Base-by-base conservation (phyloP, 2,797 vertebrate genomes). In the Hephaestus fuliginosus region DNA sequence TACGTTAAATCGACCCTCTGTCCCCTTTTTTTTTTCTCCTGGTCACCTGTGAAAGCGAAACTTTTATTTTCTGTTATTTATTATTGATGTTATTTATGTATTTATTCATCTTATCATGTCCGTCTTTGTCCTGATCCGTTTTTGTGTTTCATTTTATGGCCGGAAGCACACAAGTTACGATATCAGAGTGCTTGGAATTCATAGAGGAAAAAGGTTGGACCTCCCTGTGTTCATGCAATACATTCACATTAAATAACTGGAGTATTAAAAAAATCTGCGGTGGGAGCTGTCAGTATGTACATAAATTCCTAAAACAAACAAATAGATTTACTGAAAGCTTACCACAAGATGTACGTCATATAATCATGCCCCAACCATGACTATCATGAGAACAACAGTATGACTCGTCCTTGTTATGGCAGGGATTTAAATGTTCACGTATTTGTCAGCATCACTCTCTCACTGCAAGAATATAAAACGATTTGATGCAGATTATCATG, bases 11-110 rank as follows among this genome's bases (percentile, higher is more conserved):
- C 25, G 61, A 5, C 25, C 15, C 56, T 74, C 17, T 72, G 22
- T 55, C 56, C 12, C 25, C 65, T 72, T 70, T 28, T 3, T 36
- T 66, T 81, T 78, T 33, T 22, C 44, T 71, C 22, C 56, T 68
- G 60, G 11, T 76, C 14, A 43, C 60, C 78, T 70, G 28, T 81
- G 49, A 81, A 70, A 30, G 17, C 72, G 9, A 1, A 72, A 55
- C 33, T 49, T 70, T 46, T 51, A 33, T 86, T 75, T 71, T 70
- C 2, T 67, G 11, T 70, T 66, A 80, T 86, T 81, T 70, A 52
- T 49, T 58, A 44, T 81, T 65, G 2, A 44, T 79, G 72, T 67
- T 86, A 82, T 89, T 84, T 74, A 81, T 83, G 3, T 81, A 82
- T 83, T 81, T 80, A 68, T 86, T 86, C 17, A 70, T 70, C 12